phyloP scores from a whole-genome alignment of 1,140 invertebrate genomes.

The Berghia stephanieae region DNA sequence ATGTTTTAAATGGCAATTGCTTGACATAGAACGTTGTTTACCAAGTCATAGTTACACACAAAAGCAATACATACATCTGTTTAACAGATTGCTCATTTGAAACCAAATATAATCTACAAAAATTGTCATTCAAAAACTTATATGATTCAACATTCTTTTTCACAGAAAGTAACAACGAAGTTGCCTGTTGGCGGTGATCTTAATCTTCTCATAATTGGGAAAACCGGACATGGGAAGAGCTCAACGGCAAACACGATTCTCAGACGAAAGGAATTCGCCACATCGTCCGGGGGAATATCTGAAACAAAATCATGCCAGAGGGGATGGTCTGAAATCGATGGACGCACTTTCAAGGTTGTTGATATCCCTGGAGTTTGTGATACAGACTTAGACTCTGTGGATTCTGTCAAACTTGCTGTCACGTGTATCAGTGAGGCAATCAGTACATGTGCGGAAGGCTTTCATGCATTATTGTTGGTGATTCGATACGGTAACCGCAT shows the following conservation, averaged over 20 bases:
- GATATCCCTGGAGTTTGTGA: constrained; percentile 21
- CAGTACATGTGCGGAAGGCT: not conserved
- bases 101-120: too few relatives aligned
- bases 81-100: too few relatives aligned
- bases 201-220: constrained; percentile 10
- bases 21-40: too few relatives aligned
- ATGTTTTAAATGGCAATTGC: too few relatives aligned
- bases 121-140: too few relatives aligned
- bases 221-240: constrained; percentile 22
- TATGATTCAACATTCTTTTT: too few relatives aligned
- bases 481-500: not conserved
- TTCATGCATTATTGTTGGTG: not conserved
- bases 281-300: not conserved
- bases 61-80: too few relatives aligned
- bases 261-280: not conserved
- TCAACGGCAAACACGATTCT: constrained; percentile 17
- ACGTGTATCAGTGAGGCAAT: not conserved
- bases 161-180: too few relatives aligned
- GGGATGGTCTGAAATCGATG: not conserved
- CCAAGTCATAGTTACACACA: too few relatives aligned
- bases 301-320: not conserved
- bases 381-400: not conserved
- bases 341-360: constrained; percentile 2
- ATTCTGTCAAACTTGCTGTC: not conserved
- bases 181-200: too few relatives aligned